Evolutionary conservation across 2,113 vertebrate genomes (phyloP).

Genomic region (Alligator mississippiensis): DNA sequence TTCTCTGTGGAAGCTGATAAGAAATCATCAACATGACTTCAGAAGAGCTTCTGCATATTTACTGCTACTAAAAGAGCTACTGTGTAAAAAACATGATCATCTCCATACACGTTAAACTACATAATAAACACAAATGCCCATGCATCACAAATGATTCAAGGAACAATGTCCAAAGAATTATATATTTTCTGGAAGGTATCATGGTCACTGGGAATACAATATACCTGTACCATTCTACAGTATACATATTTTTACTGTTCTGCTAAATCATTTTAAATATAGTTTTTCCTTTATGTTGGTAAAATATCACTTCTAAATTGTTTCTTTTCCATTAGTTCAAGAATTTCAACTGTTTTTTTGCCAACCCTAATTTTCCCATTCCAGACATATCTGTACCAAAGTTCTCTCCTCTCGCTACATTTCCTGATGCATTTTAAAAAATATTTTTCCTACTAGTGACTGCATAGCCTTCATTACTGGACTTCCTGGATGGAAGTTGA

Average conservation of each 20-base stretch:
- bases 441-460: neutral
- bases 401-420: constrained; percentile 24
- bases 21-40: neutral
- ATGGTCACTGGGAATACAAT: neutral
- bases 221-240: neutral
- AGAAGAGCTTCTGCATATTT: neutral
- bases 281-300: neutral
- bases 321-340: constrained; percentile 36
- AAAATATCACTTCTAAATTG: constrained; percentile 39
- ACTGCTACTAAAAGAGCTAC: neutral
- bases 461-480: neutral
- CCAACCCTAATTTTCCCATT: constrained; percentile 55
- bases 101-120: neutral
- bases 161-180: neutral
- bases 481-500: neutral
- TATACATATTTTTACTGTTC: neutral
- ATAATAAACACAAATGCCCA: neutral
- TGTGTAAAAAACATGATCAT: neutral
- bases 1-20: neutral
- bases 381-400: constrained; percentile 25
- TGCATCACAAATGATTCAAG: neutral
- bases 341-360: neutral
- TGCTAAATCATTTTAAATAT: constrained; percentile 21
- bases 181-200: neutral
- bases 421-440: constrained; percentile 35